Percentiles rank a stretch among this genome's conserved stretches.
These are phyloP conservation scores for Drosophila melanosoma DNA, from an alignment of 2,888 invertebrate species.

Conservation along the genomic window DNA sequence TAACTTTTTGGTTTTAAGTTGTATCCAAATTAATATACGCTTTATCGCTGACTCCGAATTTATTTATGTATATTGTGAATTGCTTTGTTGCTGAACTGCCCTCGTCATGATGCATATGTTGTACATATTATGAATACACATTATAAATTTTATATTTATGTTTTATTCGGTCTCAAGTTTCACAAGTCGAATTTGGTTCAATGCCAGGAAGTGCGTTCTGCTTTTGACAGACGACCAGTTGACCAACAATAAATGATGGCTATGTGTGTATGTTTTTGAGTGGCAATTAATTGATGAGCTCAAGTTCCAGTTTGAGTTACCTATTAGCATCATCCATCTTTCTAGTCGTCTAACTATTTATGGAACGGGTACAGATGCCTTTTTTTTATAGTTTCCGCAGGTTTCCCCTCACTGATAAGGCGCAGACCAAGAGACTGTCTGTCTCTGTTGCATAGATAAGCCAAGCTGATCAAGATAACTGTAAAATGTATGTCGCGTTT, in stretches of 20 bases:
- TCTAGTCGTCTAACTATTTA: neutral
- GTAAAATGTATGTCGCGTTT: conserved; percentile 73
- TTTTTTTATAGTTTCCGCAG: conserved; percentile 25
- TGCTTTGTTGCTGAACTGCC: conserved; percentile 30
- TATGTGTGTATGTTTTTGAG: conserved; percentile 28
- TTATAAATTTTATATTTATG: conserved; percentile 60
- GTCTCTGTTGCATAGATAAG: conserved; percentile 37
- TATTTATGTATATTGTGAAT: neutral
- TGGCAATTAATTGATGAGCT: conserved; percentile 58
- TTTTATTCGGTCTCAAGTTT: conserved; percentile 56
- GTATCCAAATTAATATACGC: neutral
- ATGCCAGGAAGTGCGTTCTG: conserved; percentile 77
- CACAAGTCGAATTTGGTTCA: conserved; percentile 67
- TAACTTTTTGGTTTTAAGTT: neutral
- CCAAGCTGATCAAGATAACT: conserved; percentile 55
- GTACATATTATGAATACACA: conserved; percentile 29
- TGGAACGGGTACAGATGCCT: conserved; percentile 23
- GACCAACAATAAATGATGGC: conserved; percentile 36
- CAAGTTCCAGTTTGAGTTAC: conserved; percentile 51
- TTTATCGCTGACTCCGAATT: neutral
- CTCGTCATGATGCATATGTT: conserved; percentile 25
- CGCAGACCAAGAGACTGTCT: conserved; percentile 5
- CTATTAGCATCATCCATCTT: conserved; percentile 30
- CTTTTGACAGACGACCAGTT: conserved; percentile 56
- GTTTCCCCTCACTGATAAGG: conserved; percentile 45